These are phyloP conservation scores for Chrosomus eos DNA, from an alignment of 2,797 vertebrate species.

Conservation along the genomic window DNA sequence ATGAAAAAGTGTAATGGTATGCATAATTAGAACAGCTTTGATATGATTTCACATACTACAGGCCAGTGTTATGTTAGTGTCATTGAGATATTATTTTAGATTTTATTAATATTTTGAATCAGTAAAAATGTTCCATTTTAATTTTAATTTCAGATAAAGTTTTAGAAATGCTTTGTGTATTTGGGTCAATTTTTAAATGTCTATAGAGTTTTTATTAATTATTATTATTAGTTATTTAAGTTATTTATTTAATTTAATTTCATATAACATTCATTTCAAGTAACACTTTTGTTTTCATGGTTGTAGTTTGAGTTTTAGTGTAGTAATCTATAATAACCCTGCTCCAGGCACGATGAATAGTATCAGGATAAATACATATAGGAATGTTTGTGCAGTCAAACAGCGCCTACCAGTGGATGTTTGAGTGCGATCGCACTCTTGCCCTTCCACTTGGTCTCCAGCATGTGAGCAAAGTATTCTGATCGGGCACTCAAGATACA, in stretches of 20 bases:
- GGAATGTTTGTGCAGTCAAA: background rate
- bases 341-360: background rate
- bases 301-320: too few species aligned
- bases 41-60: background rate
- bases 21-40: background rate
- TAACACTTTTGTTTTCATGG: too few species aligned
- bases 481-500: conserved; percentile 91
- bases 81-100: background rate
- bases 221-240: too few species aligned
- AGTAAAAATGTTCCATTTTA: fast-evolving
- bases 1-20: background rate
- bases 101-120: background rate
- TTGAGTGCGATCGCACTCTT: conserved; percentile 90
- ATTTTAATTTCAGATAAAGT: background rate
- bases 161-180: background rate
- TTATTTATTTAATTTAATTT: background rate
- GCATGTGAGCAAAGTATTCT: conserved; percentile 92
- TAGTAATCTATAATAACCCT: background rate
- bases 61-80: background rate
- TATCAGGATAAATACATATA: background rate
- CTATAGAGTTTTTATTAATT: background rate
- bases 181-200: background rate
- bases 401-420: conserved; percentile 90
- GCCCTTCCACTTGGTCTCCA: conserved; percentile 93
- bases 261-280: background rate